These are phyloP conservation scores for Peromyscus californicus DNA, from an alignment of 2,113 vertebrate species.

Conservation along the genomic window DNA sequence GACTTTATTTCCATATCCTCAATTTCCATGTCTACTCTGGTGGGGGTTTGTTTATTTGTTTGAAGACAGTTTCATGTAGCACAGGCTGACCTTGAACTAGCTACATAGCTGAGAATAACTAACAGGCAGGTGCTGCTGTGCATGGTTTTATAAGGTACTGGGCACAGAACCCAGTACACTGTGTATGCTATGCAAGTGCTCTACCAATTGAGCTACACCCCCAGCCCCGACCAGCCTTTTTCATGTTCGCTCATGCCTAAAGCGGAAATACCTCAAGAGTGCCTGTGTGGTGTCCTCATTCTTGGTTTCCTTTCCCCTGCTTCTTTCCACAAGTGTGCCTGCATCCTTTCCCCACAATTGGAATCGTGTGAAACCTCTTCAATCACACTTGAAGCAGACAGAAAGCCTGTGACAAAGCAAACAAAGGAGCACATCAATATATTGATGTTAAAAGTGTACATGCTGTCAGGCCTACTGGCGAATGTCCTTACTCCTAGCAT, in stretches of 20 bases:
- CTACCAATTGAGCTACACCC: background rate
- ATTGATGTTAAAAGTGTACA: background rate
- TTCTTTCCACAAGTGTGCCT: constrained; percentile 3
- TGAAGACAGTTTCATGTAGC: background rate
- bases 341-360: background rate
- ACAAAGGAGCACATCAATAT: constrained; percentile 35
- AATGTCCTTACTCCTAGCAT: background rate
- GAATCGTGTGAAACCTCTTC: background rate
- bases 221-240: background rate
- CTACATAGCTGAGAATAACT: too few species aligned
- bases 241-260: background rate
- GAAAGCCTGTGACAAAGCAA: constrained; percentile 34
- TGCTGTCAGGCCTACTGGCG: background rate
- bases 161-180: background rate
- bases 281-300: background rate
- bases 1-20: background rate
- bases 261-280: constrained; percentile 12
- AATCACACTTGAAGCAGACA: background rate
- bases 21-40: background rate
- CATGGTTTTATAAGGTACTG: background rate
- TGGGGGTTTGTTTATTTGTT: background rate
- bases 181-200: background rate
- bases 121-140: background rate
- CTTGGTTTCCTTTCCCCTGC: background rate
- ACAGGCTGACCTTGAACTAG: background rate